Percentiles rank a stretch among this genome's conserved stretches.
phyloP scores from a whole-genome alignment of 2,797 vertebrate species.

The Rhynchonycteris naso region DNA sequence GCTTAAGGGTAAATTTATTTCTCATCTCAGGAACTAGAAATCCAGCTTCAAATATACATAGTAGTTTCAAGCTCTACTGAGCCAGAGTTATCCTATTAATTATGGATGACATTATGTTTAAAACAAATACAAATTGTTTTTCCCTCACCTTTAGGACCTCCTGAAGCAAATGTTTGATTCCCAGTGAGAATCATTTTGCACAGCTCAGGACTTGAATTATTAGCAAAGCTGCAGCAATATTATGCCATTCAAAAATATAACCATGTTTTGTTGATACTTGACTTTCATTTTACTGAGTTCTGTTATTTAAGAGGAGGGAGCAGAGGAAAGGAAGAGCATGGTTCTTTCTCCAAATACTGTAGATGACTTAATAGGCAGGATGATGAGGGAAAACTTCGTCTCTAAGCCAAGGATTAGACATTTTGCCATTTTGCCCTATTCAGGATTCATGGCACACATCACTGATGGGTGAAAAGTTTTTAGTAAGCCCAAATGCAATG shows the following conservation, averaged over 20 bases:
- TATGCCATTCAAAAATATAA: neutral
- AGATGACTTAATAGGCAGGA: neutral
- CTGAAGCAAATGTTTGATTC: constrained; percentile 73
- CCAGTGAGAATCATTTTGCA: constrained; percentile 31
- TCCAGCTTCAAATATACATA: constrained; percentile 66
- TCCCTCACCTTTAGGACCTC: constrained; percentile 77
- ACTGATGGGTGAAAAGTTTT: neutral
- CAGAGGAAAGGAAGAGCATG: neutral
- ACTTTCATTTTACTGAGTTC: neutral
- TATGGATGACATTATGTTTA: constrained; percentile 75
- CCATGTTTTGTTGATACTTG: neutral
- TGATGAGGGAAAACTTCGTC: too few species aligned
- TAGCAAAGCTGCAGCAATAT: neutral
- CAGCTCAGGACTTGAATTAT: neutral
- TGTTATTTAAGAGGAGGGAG: neutral
- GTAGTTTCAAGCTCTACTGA: constrained; percentile 72
- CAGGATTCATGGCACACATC: neutral
- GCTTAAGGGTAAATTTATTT: constrained; percentile 67
- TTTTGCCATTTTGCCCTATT: neutral
- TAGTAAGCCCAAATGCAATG: neutral
- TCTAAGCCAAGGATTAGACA: neutral
- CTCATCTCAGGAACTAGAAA: constrained; percentile 54
- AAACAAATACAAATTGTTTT: constrained; percentile 77
- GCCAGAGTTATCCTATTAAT: constrained; percentile 74
- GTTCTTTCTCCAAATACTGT: neutral